phyloP scores from a whole-genome alignment of 2,797 vertebrate species.

The Diplodus puntazzo region DNA sequence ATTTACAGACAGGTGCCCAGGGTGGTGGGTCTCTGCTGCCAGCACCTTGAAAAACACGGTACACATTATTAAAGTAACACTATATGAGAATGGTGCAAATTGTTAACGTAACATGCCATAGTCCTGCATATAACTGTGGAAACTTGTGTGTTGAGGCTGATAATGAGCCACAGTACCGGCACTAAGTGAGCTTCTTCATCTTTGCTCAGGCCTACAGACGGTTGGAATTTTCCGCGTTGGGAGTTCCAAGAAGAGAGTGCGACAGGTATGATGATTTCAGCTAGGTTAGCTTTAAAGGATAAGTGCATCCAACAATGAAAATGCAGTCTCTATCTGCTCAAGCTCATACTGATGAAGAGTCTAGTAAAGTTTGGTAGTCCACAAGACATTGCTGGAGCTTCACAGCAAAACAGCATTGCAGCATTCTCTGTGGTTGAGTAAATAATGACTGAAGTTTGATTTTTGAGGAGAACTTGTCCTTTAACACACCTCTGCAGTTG shows the following conservation, averaged over 20 bases:
- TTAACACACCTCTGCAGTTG: not conserved
- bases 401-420: too few species aligned
- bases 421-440: too few species aligned
- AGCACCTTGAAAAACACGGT: conserved; percentile 97
- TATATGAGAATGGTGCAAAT: not conserved
- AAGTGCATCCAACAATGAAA: too few species aligned
- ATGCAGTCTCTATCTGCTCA: too few species aligned
- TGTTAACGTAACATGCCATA: not conserved
- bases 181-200: conserved; percentile 28
- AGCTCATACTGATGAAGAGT: too few species aligned
- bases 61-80: conserved; percentile 63
- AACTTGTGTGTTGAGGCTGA: not conserved
- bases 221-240: conserved; percentile 98
- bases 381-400: too few species aligned
- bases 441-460: too few species aligned
- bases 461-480: too few species aligned
- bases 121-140: not conserved
- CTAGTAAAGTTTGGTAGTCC: too few species aligned
- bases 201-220: conserved; percentile 91
- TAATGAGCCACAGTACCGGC: not conserved
- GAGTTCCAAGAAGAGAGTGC: conserved; percentile 98
- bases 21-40: conserved; percentile 96
- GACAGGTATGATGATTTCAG: conserved; percentile 87
- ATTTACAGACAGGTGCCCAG: conserved; percentile 98
- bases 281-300: not conserved